phyloP scores from a whole-genome alignment of 2,888 invertebrate species.

The Perizoma affinitatum region DNA sequence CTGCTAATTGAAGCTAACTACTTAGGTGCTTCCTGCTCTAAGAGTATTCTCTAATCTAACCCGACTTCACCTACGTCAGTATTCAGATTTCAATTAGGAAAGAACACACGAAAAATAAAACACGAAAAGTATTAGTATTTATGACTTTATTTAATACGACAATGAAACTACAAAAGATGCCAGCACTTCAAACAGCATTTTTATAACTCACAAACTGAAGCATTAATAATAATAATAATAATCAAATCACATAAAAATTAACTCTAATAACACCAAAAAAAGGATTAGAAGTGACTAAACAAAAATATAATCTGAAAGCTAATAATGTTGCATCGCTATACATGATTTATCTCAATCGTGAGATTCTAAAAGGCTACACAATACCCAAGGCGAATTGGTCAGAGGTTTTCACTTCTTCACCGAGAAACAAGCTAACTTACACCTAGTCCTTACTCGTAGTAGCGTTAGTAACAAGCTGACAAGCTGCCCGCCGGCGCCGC shows the following conservation, averaged over 20 bases:
- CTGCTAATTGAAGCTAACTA: too few species aligned
- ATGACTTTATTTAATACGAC: slow-evolving; percentile 84
- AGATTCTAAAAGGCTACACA: slow-evolving; percentile 80
- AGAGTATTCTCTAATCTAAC: too few species aligned
- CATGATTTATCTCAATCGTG: slow-evolving; percentile 78
- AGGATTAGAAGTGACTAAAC: slow-evolving; percentile 74
- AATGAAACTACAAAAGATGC: slow-evolving; percentile 85
- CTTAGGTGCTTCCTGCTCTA: too few species aligned
- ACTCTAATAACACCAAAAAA: slow-evolving; percentile 70
- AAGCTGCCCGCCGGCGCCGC: slow-evolving; percentile 65
- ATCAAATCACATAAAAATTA: slow-evolving; percentile 70
- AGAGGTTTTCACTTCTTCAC: slow-evolving; percentile 76
- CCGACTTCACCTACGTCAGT: too few species aligned
- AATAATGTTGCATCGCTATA: slow-evolving; percentile 73
- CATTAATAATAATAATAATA: slow-evolving; percentile 59
- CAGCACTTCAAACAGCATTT: slow-evolving; percentile 81
- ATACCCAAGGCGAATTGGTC: slow-evolving; percentile 84
- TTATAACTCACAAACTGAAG: slow-evolving; percentile 81
- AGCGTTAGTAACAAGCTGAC: slow-evolving; percentile 73
- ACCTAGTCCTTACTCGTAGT: slow-evolving; percentile 67
- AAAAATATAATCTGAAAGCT: slow-evolving; percentile 70
- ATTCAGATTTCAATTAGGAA: too few species aligned
- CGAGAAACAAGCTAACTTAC: slow-evolving; percentile 80
- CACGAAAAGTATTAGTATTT: slow-evolving; percentile 70
- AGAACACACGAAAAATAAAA: slow-evolving; percentile 40